Percentiles rank a stretch among this genome's conserved stretches.
phyloP scores from a whole-genome alignment of 2,113 vertebrate species.

The Chauna torquata region DNA sequence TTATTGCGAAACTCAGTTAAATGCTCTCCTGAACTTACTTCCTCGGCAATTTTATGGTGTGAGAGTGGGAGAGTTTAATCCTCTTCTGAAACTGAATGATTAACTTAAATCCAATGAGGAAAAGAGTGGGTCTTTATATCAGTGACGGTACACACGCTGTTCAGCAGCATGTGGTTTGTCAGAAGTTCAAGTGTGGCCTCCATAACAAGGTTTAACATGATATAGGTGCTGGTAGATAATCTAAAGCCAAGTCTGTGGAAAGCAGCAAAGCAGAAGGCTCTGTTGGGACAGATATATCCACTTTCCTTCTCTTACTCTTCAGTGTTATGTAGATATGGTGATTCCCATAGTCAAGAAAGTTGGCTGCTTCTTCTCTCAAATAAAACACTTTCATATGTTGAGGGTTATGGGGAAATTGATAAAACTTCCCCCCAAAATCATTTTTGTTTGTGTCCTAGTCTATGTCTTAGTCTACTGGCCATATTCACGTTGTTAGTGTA shows the following conservation, averaged over 20 bases:
- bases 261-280: neutral
- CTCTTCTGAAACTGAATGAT: neutral
- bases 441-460: neutral
- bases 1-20: neutral
- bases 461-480: neutral
- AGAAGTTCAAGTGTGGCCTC: neutral
- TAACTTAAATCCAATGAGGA: neutral
- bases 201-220: neutral
- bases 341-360: neutral
- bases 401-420: neutral
- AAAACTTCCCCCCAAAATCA: neutral
- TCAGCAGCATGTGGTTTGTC: neutral
- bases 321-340: neutral
- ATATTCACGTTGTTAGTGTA: neutral
- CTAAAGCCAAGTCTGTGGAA: neutral
- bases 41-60: neutral
- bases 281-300: neutral
- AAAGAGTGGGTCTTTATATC: neutral
- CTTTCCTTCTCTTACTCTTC: neutral
- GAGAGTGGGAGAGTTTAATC: neutral
- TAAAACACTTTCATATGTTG: neutral
- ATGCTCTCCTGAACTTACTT: neutral
- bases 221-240: neutral
- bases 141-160: neutral
- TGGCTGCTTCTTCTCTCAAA: neutral